Conservation (phyloP, 2,888 invertebrate species). For the Lingula anatina region DNA sequence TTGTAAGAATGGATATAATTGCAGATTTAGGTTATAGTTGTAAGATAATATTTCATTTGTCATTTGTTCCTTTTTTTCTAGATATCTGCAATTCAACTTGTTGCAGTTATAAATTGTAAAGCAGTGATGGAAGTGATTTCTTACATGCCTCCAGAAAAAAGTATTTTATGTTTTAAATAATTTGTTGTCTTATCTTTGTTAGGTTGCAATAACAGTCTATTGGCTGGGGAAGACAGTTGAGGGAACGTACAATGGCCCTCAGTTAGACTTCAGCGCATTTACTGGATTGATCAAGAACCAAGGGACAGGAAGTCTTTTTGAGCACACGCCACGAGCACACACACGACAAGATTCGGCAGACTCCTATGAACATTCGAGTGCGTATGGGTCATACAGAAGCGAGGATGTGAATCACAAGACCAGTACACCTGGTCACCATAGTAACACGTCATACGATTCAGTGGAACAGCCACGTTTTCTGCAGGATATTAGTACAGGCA, state of each 20-base stretch:
- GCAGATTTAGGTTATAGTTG: too few species aligned
- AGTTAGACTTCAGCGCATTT: slow-evolving; percentile 45
- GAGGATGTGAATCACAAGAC: too few species aligned
- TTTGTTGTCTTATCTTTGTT: too few species aligned
- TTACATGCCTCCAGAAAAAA: too few species aligned
- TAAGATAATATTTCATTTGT: too few species aligned
- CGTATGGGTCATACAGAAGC: slow-evolving; percentile 19
- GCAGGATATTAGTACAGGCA: slow-evolving; percentile 6
- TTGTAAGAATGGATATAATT: too few species aligned
- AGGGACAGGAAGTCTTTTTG: slow-evolving; percentile 24
- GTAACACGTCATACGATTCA: slow-evolving; percentile 2
- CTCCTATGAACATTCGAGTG: slow-evolving; percentile 20
- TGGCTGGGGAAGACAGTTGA: slow-evolving; percentile 40
- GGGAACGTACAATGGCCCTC: slow-evolving; percentile 32
- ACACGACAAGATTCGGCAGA: slow-evolving; percentile 21
- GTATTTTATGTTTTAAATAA: too few species aligned
- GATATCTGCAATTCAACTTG: too few species aligned
- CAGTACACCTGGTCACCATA: slow-evolving; percentile 2
- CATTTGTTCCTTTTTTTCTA: too few species aligned
- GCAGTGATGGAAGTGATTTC: too few species aligned
- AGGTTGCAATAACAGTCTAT: slow-evolving; percentile 48
- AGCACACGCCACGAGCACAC: slow-evolving; percentile 18
- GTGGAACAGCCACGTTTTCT: too few species aligned
- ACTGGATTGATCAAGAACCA: slow-evolving; percentile 37
- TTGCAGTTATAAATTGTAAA: too few species aligned